phyloP scores from a whole-genome alignment of 2,797 vertebrate species.

The Pterois miles region DNA sequence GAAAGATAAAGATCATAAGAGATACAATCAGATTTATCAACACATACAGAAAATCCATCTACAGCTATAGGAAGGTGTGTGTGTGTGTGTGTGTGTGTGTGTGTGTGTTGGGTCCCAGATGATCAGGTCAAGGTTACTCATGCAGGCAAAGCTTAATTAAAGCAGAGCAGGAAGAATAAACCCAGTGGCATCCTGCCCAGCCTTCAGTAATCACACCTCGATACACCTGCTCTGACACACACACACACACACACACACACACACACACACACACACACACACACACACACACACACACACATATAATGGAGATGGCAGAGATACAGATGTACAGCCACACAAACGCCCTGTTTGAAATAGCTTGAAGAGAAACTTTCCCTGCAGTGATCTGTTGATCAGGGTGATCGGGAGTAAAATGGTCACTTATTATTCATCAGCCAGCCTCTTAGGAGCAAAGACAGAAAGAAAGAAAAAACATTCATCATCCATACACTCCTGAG shows the following conservation, averaged over 20 bases:
- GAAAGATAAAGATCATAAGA: slow-evolving; percentile 9
- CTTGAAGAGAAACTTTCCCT: slow-evolving; percentile 42
- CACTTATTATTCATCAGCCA: slow-evolving; percentile 59
- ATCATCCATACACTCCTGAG: slow-evolving; percentile 16
- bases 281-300: slow-evolving; percentile 19
- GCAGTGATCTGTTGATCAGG: slow-evolving; percentile 19
- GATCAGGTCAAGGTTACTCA: slow-evolving; percentile 69
- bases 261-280: slow-evolving; percentile 12
- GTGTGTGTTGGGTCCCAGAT: slow-evolving; percentile 20
- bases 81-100: slow-evolving; percentile 4
- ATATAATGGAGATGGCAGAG: slow-evolving; percentile 35
- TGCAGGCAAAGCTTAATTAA: slow-evolving; percentile 70
- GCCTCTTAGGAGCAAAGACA: slow-evolving; percentile 48
- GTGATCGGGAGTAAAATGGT: slow-evolving; percentile 45
- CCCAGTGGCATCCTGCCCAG: slow-evolving; percentile 58
- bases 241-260: background rate
- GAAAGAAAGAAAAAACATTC: slow-evolving; percentile 41
- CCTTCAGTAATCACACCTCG: slow-evolving; percentile 49
- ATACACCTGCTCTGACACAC: slow-evolving; percentile 43
- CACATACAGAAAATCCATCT: slow-evolving; percentile 29
- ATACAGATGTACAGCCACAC: slow-evolving; percentile 41
- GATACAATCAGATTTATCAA: slow-evolving; percentile 32
- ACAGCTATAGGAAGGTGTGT: background rate
- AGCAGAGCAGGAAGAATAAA: slow-evolving; percentile 55
- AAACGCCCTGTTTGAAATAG: slow-evolving; percentile 43